Percentiles rank a stretch among this genome's conserved stretches.
phyloP scores from a whole-genome alignment of 2,797 vertebrate genomes.

The Falco concolor region DNA sequence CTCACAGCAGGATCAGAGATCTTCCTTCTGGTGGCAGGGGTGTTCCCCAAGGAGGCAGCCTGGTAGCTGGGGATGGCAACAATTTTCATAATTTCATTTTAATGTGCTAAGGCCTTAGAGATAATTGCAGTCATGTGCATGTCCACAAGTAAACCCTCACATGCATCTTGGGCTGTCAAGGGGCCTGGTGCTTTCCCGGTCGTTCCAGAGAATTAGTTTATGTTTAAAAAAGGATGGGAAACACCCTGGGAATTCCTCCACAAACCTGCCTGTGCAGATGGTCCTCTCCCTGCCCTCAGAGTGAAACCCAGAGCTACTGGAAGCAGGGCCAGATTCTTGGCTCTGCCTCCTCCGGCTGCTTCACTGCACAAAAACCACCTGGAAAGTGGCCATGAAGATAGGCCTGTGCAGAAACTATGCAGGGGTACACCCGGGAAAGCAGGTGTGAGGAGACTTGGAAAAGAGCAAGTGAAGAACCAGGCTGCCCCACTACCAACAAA shows the following conservation, averaged over 20 bases:
- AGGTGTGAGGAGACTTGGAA: neutral
- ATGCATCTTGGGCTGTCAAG: neutral
- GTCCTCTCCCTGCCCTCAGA: slow-evolving; percentile 28
- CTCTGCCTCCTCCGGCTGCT: neutral
- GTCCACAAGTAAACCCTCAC: neutral
- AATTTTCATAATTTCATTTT: neutral
- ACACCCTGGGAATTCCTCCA: slow-evolving; percentile 54
- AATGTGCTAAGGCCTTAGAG: neutral
- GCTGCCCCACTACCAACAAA: neutral
- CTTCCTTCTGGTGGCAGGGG: neutral
- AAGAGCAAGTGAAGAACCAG: neutral
- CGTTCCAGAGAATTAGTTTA: slow-evolving; percentile 10
- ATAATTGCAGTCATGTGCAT: neutral
- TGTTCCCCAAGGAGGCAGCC: neutral
- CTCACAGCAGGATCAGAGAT: neutral
- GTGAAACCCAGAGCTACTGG: slow-evolving; percentile 38
- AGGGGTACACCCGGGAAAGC: neutral
- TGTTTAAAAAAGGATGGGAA: slow-evolving; percentile 32
- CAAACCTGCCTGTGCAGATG: slow-evolving; percentile 49
- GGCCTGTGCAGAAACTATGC: neutral
- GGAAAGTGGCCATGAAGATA: slow-evolving; percentile 46
- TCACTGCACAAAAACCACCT: slow-evolving; percentile 22
- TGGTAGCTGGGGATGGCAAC: neutral
- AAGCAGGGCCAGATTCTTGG: slow-evolving; percentile 27
- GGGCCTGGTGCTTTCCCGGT: slow-evolving; percentile 7